Base-by-base conservation (phyloP, 2,888 invertebrate genomes). In the Epirrhoe tristata region DNA sequence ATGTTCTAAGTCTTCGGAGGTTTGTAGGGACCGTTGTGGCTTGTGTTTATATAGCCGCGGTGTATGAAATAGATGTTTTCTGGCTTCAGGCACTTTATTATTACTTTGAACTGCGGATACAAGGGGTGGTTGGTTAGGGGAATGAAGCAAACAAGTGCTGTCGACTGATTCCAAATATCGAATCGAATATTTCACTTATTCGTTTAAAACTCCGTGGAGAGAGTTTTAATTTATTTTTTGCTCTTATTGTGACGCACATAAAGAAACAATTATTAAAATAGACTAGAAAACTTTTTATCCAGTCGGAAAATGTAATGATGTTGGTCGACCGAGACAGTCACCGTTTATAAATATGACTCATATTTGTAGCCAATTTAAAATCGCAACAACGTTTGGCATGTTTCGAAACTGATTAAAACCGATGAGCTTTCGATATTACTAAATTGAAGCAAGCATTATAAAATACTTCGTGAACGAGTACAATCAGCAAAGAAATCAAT, bases 81-180 rank as follows among this genome's bases (percentile, higher is more conserved):
- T 91, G 91, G 93, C 93, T 93, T 91, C 91, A 87, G 93, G 93
- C 93, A 86, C 89, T 92, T 90, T 92, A 90, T 91, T 93, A 91
- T 93, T 93, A 91, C 90, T 92, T 89, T 87, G 88, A 84, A 84
- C 87, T 87, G 85, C 80, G 81, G 80, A 84, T 81, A 77, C 74
- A 80, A 82, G 84, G 89, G 89, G 87, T 77, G 82, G 78, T 77
- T 72, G 74, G 76, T 79, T 79, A 84, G 85, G 92, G 91, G 90
- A 75, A 83, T 81, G 85, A 87, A 81, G 91, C 86, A 90, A 90
- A 92, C 91, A 92, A 91, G 86, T 89, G 85, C 86, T 79, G 79
- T 79, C 82, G 82, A 86, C 85, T 86, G 87, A 87, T 89, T 90
- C 83, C 65, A 83, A 87, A 87, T 87, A 87, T 88, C 81, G 79